Conservation (phyloP, 2,888 invertebrate genomes). For the Rhingia rostrata region DNA sequence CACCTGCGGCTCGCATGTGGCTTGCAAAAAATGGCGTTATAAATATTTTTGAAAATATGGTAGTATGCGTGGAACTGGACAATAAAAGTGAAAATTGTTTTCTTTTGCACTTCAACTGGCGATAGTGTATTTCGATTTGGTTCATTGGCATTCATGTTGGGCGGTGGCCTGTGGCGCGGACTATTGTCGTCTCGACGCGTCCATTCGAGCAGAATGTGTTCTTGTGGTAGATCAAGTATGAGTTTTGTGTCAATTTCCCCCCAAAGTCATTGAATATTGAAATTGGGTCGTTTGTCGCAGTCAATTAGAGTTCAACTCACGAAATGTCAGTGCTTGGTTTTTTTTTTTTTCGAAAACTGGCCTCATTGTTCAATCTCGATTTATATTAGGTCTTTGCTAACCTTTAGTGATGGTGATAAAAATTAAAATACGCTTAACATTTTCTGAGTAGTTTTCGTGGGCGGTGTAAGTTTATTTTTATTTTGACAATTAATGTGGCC, state of each 20-base stretch:
- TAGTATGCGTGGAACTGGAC: background rate
- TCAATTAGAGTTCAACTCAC: slow-evolving; percentile 55
- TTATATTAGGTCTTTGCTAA: background rate
- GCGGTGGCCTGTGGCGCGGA: background rate
- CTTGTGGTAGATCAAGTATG: slow-evolving; percentile 54
- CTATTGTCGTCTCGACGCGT: background rate
- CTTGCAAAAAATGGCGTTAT: background rate
- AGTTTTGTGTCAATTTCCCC: slow-evolving; percentile 12
- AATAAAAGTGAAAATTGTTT: slow-evolving; percentile 42
- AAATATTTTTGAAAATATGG: slow-evolving; percentile 7
- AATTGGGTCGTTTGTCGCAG: slow-evolving; percentile 49
- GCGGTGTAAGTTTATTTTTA: slow-evolving; percentile 3
- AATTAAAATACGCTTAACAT: background rate
- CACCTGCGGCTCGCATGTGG: slow-evolving; percentile 13
- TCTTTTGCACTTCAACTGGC: background rate
- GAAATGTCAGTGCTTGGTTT: slow-evolving; percentile 45
- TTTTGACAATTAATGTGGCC: slow-evolving; percentile 11
- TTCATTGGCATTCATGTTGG: slow-evolving; percentile 59
- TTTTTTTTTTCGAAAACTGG: slow-evolving; percentile 14
- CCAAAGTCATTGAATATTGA: slow-evolving; percentile 21
- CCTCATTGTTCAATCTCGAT: slow-evolving; percentile 42
- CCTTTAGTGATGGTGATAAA: background rate
- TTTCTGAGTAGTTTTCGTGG: slow-evolving; percentile 7
- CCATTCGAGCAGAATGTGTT: slow-evolving; percentile 33
- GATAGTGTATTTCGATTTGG: background rate